Evolutionary conservation across 23 tunicate genomes (phyloP), one percentile per base, ranked within the genome.

Genomic region (Diplosoma virens): DNA sequence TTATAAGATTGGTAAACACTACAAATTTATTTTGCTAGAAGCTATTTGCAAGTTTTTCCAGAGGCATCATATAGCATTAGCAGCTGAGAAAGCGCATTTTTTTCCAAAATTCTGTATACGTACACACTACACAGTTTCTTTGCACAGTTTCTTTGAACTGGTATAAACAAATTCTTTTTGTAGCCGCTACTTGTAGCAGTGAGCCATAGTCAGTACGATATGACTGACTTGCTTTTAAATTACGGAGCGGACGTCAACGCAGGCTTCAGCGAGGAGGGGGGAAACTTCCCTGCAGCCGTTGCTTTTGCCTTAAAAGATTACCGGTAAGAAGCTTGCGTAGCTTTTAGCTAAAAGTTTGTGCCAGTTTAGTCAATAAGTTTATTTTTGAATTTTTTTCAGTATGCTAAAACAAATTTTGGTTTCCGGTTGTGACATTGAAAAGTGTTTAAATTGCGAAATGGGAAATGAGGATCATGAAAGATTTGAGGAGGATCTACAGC

Each of bases 181-280:
- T 71, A 90, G 97, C 88, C 92, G 35, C 81, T 92, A 6, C 72
- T 82, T 20, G 87, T 92, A 20, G 97, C 92, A 0, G 85, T 82
- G 33, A 80, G 93, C 46, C 92, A 85, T 69, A 72, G 97, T 41
- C 87, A 92, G 45, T 85, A 92, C 76, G 80, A 81, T 47, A 85
- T 92, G 76, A 72, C 84, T 1, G 93, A 85, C 25, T 47, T 81
- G 21, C 76, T 92, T 35, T 25, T 85, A 36, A 16, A 73, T 0
- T 32, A 75, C 75, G 97, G 97, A 2, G 92, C 97, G 27, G 80
- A 85, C 66, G 79, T 92, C 31, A 92, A 92, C 81, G 97, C 92
- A 0, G 30, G 79, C 18, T 85, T 92, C 59, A 72, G 72, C 56
- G 92, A 85, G 45, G 87, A 85, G 3, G 82, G 81, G 0, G 72